Percentiles rank a stretch among this genome's conserved stretches.
These are phyloP conservation scores for Amazona vittata DNA, from an alignment of 2,113 vertebrate genomes.

Conservation along the genomic window DNA sequence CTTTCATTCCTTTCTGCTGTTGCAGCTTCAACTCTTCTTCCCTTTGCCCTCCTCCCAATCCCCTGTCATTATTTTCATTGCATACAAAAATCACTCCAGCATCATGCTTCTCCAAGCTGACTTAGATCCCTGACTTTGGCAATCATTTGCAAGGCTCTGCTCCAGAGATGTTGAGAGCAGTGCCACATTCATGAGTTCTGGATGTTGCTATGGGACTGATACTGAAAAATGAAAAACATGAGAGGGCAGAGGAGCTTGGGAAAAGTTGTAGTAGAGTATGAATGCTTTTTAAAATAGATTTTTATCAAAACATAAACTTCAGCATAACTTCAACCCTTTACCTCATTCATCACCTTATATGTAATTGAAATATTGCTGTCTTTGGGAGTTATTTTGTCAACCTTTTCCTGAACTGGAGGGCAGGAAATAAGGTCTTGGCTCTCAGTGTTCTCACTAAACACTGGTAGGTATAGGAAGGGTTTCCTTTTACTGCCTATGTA, in stretches of 20 bases:
- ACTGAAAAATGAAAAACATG: slow-evolving; percentile 49
- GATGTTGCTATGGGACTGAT: slow-evolving; percentile 54
- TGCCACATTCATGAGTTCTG: slow-evolving; percentile 29
- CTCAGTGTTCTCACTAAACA: background rate
- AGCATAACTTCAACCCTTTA: slow-evolving; percentile 17
- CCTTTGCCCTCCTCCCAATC: background rate
- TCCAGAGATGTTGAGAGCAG: slow-evolving; percentile 3
- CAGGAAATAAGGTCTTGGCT: background rate
- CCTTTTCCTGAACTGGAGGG: slow-evolving; percentile 12
- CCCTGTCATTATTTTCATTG: slow-evolving; percentile 9
- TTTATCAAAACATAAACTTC: slow-evolving; percentile 57
- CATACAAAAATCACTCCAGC: background rate
- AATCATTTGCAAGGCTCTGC: background rate
- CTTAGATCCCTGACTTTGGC: slow-evolving; percentile 11
- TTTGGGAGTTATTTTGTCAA: slow-evolving; percentile 17
- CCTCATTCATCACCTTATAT: slow-evolving; percentile 23
- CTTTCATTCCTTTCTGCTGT: slow-evolving; percentile 16
- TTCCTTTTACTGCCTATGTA: background rate
- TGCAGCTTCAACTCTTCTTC: background rate
- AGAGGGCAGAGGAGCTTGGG: slow-evolving; percentile 64
- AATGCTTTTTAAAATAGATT: slow-evolving; percentile 54
- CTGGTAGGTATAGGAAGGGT: background rate
- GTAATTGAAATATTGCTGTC: slow-evolving; percentile 18
- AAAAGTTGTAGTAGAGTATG: slow-evolving; percentile 31
- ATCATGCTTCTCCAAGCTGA: background rate